Percentiles rank a stretch among this genome's conserved stretches.
Evolutionary conservation across 2,113 vertebrate genomes (phyloP).

Genomic region (Tachysurus vachellii): DNA sequence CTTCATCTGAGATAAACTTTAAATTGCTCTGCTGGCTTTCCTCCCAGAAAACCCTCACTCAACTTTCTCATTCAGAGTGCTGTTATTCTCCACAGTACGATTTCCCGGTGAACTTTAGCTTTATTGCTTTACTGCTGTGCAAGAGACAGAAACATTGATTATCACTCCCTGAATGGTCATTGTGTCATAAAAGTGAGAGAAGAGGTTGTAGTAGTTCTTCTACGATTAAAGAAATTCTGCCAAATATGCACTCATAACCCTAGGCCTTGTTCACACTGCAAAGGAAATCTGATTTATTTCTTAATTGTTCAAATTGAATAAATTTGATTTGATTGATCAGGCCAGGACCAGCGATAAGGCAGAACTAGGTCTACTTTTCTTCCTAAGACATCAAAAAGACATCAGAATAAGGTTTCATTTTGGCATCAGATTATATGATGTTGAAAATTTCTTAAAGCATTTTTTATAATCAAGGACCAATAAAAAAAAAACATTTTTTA

Average conservation of each 20-base stretch:
- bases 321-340: background rate
- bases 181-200: conserved; percentile 14
- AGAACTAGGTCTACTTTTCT: background rate
- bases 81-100: background rate
- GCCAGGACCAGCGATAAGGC: background rate
- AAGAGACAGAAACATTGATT: conserved; percentile 15
- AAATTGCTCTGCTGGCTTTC: conserved; percentile 18
- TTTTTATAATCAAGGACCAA: no score
- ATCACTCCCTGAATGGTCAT: background rate
- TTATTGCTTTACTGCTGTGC: background rate
- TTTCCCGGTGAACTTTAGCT: conserved; percentile 20
- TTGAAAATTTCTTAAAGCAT: background rate
- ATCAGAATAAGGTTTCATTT: background rate
- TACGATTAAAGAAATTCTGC: background rate
- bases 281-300: background rate
- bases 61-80: background rate
- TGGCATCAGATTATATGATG: background rate
- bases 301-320: background rate
- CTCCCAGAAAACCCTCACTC: background rate
- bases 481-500: no score
- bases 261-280: background rate
- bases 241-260: background rate
- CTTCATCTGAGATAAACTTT: background rate
- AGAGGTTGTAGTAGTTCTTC: background rate
- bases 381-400: background rate